Evolutionary conservation across 2,888 invertebrate species (phyloP).

Genomic region (Philaethria dido): DNA sequence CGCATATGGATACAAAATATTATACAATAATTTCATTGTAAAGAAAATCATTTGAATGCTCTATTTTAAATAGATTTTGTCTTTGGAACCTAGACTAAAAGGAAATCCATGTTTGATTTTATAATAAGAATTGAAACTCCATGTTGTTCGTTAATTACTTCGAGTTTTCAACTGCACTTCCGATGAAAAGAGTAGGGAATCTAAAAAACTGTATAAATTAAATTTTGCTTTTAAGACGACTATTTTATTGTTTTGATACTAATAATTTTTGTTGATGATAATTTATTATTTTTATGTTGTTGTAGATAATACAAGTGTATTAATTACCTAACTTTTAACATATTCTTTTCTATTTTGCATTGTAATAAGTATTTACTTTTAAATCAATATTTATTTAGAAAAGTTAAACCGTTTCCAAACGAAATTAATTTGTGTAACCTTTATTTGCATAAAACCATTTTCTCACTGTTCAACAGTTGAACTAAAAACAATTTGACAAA

Average conservation of each 20-base stretch:
- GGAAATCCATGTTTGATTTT: neutral
- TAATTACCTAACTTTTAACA: too few relatives aligned
- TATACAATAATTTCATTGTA: neutral
- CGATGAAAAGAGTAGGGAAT: constrained; percentile 12
- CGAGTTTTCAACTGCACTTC: constrained; percentile 28
- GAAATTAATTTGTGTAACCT: constrained; percentile 29
- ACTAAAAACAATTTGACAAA: constrained; percentile 49
- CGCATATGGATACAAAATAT: neutral
- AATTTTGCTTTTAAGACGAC: constrained; percentile 19
- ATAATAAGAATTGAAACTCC: constrained; percentile 24
- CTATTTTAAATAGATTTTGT: too few relatives aligned
- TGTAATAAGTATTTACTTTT: neutral
- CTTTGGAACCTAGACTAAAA: neutral
- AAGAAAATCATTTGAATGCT: too few relatives aligned
- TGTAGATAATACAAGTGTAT: too few relatives aligned
- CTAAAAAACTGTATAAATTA: constrained; percentile 24
- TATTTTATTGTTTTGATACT: neutral
- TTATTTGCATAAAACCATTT: constrained; percentile 50
- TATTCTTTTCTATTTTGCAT: neutral
- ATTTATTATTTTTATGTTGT: too few relatives aligned
- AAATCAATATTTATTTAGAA: neutral
- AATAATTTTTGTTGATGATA: too few relatives aligned
- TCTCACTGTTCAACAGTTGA: constrained; percentile 30
- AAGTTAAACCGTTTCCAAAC: constrained; percentile 22
- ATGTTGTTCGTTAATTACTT: constrained; percentile 34